Evolutionary conservation across 1,140 invertebrate genomes (phyloP), one percentile per base, ranked within the genome.

Genomic region (Meteorus sp.): DNA sequence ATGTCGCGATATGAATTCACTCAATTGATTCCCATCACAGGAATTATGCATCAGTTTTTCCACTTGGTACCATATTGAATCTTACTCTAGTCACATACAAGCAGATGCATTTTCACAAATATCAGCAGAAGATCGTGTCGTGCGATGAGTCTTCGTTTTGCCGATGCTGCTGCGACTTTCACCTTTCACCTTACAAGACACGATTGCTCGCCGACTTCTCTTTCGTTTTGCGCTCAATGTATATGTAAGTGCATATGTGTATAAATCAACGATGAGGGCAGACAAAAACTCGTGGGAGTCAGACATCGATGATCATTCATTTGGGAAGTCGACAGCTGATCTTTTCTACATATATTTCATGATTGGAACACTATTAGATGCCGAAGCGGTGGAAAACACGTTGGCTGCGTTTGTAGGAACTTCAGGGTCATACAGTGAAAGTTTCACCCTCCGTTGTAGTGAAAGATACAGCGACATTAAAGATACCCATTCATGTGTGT

Each of bases 181-280:
- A 78, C 76, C 76, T 79, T 78, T 78, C 75, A 71, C 77, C 74
- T 78, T 65, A 55, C 47, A 11, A 31, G 7, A 37, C 44, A 56
- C 54, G 47, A 61, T 43, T 61, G 45, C 29, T 44, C 25, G 41
- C 29, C 71, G 9, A 23, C 47, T 31, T 35, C 33, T 54, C 37
- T n/a, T 19, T 47, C n/a, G 2, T 20, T 15, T 52, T 52, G 20
- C 17, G 7, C 31, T 13, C 20, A 19, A 25, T n/a, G n/a, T n/a
- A n/a, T n/a, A n/a, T n/a, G n/a, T n/a, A n/a, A n/a, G n/a, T n/a
- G n/a, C n/a, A n/a, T n/a, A n/a, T n/a, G n/a, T n/a, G n/a, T n/a
- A n/a, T n/a, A n/a, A n/a, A n/a, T n/a, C n/a, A n/a, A n/a, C n/a
- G n/a, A n/a, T 51, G 13, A 31, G n/a, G 3, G 25, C 6, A 15